Percentiles rank a stretch among this genome's conserved stretches.
These are phyloP conservation scores for Aeoliscus strigatus DNA, from an alignment of 2,797 vertebrate species.

Conservation along the genomic window DNA sequence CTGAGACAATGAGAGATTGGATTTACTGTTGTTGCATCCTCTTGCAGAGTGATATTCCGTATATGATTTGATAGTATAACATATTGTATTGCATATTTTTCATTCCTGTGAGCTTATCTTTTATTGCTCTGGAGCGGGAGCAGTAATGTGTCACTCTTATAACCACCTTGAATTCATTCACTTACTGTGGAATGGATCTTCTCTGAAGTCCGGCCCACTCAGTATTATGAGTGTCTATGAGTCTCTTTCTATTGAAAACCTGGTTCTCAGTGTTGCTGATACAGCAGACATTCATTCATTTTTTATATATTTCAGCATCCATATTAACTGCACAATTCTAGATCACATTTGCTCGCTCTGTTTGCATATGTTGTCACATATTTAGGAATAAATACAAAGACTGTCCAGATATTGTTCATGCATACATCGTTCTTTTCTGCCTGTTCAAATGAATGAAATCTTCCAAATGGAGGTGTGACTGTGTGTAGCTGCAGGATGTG, in stretches of 20 bases:
- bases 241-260: too few species aligned
- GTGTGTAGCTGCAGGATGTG: constrained; percentile 12
- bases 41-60: not conserved
- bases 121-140: constrained; percentile 2
- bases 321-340: not conserved
- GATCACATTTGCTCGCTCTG: not conserved
- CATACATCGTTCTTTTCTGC: too few species aligned
- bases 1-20: not conserved
- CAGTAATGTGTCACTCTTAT: constrained; percentile 4
- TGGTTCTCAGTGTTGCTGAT: too few species aligned
- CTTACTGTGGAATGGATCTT: not conserved
- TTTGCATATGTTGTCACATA: not conserved
- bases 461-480: not conserved
- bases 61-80: constrained; percentile 1
- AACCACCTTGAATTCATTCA: constrained; percentile 1
- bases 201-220: not conserved
- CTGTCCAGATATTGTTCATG: too few species aligned
- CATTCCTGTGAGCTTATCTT: not conserved
- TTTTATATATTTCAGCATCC: not conserved
- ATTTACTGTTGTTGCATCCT: not conserved
- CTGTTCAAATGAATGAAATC: not conserved
- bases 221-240: not conserved
- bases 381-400: too few species aligned
- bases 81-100: not conserved
- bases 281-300: too few species aligned